Percentiles rank a stretch among this genome's conserved stretches.
These are phyloP conservation scores for Pitta sordida DNA, from an alignment of 2,113 vertebrate species.

Conservation along the genomic window DNA sequence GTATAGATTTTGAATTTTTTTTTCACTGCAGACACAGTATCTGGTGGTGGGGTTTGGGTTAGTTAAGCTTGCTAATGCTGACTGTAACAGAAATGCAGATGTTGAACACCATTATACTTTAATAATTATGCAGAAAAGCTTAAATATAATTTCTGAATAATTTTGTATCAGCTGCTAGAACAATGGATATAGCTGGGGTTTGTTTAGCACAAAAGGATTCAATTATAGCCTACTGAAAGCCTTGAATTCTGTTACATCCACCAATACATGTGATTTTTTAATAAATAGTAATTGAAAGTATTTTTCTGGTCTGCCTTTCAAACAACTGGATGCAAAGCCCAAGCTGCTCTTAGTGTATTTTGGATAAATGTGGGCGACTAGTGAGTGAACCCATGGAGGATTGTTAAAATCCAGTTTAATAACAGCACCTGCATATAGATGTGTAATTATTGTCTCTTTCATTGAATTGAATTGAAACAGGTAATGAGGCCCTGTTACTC, in stretches of 20 bases:
- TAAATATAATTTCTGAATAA: constrained; percentile 5
- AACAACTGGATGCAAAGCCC: not conserved
- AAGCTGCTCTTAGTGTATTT: not conserved
- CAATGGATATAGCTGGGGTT: not conserved
- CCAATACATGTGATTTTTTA: not conserved
- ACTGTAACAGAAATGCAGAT: not conserved
- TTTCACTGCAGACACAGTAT: not conserved
- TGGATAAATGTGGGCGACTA: not conserved
- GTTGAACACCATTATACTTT: not conserved
- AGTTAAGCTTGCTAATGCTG: not conserved
- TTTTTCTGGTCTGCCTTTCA: not conserved
- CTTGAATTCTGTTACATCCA: not conserved
- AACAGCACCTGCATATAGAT: not conserved
- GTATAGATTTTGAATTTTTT: not conserved
- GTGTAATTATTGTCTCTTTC: not conserved
- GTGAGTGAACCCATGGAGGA: not conserved
- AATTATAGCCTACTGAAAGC: not conserved
- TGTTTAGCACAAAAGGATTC: constrained; percentile 3
- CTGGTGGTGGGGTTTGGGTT: not conserved
- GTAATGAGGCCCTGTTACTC: not conserved
- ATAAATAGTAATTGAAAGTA: not conserved
- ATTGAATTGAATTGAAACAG: not conserved
- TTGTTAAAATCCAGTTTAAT: not conserved
- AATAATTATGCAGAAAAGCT: constrained; percentile 7
- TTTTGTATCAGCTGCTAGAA: constrained; percentile 21